Conservation (phyloP, 2,113 vertebrate species). For the Cranoglanis bouderius region DNA sequence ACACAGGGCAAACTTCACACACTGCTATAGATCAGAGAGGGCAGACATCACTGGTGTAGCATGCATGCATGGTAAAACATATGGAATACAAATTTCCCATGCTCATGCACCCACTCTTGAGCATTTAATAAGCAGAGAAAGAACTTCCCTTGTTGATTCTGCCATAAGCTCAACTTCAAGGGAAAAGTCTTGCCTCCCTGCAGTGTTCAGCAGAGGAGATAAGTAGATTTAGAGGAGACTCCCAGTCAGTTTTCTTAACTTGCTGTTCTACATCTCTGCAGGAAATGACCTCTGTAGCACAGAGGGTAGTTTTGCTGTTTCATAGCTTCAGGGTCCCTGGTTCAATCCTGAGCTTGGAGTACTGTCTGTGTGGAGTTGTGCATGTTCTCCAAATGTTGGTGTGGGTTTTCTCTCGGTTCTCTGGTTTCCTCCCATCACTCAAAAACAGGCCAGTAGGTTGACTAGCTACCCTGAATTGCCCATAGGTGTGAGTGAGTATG, state of each 20-base stretch:
- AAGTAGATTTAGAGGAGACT: constrained; percentile 1
- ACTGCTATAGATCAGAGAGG: constrained; percentile 23
- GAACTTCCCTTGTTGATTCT: constrained; percentile 34
- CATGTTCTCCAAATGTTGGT: no score
- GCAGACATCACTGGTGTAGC: constrained; percentile 7
- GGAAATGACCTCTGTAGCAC: neutral
- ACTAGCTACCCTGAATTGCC: neutral
- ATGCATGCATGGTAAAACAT: constrained; percentile 33
- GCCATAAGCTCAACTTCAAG: constrained; percentile 1
- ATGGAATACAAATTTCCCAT: constrained; percentile 28
- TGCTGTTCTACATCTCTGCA: constrained; percentile 1
- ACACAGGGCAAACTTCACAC: constrained; percentile 34
- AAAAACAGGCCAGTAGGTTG: neutral
- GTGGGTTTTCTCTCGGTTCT: neutral
- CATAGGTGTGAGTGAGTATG: neutral
- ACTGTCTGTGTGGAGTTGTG: no score
- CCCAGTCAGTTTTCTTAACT: constrained; percentile 12
- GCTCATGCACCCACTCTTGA: neutral
- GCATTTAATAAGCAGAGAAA: constrained; percentile 27
- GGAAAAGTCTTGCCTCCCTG: neutral
- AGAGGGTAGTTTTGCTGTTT: neutral
- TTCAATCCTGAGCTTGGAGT: neutral
- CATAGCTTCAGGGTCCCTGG: neutral
- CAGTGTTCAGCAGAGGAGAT: constrained; percentile 11
- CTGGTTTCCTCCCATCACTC: neutral